Conservation (phyloP, 2,113 vertebrate genomes). For the Octodon degus region DNA sequence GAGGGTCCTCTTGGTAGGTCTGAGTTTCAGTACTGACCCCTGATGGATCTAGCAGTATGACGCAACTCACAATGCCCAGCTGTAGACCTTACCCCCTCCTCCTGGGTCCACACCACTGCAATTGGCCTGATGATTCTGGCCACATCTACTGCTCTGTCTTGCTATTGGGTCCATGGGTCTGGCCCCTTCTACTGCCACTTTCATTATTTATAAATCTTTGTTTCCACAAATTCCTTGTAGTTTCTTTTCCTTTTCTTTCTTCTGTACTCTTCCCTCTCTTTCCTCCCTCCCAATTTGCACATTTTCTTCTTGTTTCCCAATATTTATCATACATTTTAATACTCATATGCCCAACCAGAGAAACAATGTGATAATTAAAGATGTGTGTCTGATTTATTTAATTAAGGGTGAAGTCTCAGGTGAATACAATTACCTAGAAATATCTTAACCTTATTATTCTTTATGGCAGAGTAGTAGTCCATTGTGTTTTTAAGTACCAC, state of each 20-base stretch:
- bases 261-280: not conserved
- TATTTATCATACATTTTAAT: not conserved
- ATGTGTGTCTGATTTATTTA: not conserved
- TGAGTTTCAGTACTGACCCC: too few species aligned
- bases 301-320: not conserved
- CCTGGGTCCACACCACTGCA: too few species aligned
- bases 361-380: not conserved
- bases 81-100: too few species aligned
- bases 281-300: not conserved
- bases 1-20: too few species aligned
- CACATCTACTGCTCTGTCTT: too few species aligned
- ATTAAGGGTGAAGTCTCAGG: not conserved
- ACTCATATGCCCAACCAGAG: not conserved
- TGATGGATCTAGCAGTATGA: too few species aligned
- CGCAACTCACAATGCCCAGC: too few species aligned
- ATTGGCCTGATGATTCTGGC: too few species aligned
- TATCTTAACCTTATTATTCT: not conserved
- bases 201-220: not conserved
- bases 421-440: not conserved
- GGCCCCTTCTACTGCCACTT: too few species aligned
- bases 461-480: not conserved
- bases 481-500: not conserved
- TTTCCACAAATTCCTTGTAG: not conserved
- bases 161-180: too few species aligned
- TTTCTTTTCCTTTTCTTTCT: not conserved